phyloP scores from a whole-genome alignment of 1,140 invertebrate species.

The Pseudomyrmex cubaensis region DNA sequence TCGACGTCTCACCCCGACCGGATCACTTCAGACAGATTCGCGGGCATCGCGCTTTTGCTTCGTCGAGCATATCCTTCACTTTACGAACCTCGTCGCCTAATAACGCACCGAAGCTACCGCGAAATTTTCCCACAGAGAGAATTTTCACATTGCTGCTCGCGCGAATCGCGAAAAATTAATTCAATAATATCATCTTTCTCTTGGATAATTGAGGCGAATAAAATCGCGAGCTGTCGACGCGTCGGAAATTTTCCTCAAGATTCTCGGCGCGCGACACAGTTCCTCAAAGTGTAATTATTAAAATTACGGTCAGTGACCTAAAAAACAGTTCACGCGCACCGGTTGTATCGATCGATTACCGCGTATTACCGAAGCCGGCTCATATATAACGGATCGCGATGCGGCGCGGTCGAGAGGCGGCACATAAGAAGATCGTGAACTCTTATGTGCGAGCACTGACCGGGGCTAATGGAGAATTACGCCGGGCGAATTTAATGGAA shows the following conservation, averaged over 20 bases:
- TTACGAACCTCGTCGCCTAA: background rate
- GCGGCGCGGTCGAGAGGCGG: background rate
- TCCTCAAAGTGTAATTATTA: no score
- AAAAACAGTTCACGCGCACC: background rate
- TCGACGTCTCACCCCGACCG: background rate
- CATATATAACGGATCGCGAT: background rate
- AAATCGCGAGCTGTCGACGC: background rate
- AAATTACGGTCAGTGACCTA: no score
- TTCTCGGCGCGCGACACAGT: background rate
- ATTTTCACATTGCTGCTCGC: background rate
- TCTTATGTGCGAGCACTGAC: constrained; percentile 56
- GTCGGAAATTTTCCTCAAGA: no score
- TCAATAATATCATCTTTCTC: background rate
- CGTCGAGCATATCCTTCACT: background rate
- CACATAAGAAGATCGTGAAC: background rate
- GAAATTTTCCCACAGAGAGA: background rate
- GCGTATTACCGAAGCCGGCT: background rate
- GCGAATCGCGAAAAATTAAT: background rate
- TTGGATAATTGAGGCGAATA: background rate
- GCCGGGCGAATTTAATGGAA: constrained; percentile 61
- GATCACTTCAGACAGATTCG: constrained; percentile 32
- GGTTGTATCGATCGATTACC: background rate
- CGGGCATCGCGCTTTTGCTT: constrained; percentile 26
- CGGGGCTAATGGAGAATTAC: constrained; percentile 64
- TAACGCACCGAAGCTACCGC: background rate